Percentiles rank a stretch among this genome's conserved stretches.
phyloP scores from a whole-genome alignment of 2,888 invertebrate genomes.

The Clusia tigrina region DNA sequence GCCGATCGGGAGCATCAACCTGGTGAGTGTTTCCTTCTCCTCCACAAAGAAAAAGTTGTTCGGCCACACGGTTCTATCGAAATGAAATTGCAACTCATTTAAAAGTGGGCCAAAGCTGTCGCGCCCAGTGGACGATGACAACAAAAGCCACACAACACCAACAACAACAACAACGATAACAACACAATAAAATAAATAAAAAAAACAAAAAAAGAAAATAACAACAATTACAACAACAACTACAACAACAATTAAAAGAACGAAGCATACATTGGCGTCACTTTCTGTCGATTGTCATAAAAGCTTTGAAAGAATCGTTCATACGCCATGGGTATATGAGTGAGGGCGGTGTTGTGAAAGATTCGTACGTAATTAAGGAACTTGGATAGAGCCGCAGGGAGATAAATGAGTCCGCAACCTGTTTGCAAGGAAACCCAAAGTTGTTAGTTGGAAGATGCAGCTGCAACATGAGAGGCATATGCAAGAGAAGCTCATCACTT shows the following conservation, averaged over 20 bases:
- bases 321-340: conserved; percentile 62
- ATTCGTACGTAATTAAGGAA: conserved; percentile 60
- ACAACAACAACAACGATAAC: too few species aligned
- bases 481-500: conserved; percentile 35
- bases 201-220: too few species aligned
- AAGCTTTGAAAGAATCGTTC: conserved; percentile 60
- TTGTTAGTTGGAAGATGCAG: conserved; percentile 4
- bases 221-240: neutral
- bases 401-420: conserved; percentile 61
- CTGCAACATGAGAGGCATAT: neutral
- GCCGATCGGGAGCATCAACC: conserved; percentile 57
- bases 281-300: conserved; percentile 56
- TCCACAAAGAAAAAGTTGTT: conserved; percentile 54
- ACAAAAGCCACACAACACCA: too few species aligned
- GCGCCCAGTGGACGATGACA: too few species aligned
- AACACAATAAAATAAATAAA: conserved; percentile 9
- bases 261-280: conserved; percentile 47
- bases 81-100: neutral
- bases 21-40: conserved; percentile 56
- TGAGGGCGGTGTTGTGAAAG: conserved; percentile 61
- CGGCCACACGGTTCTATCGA: conserved; percentile 28
- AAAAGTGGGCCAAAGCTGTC: neutral
- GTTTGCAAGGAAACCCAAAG: neutral
- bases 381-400: conserved; percentile 60
- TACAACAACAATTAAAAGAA: too few species aligned